Base-by-base conservation (phyloP, 1,140 invertebrate genomes). In the Drosophila takahashii region DNA sequence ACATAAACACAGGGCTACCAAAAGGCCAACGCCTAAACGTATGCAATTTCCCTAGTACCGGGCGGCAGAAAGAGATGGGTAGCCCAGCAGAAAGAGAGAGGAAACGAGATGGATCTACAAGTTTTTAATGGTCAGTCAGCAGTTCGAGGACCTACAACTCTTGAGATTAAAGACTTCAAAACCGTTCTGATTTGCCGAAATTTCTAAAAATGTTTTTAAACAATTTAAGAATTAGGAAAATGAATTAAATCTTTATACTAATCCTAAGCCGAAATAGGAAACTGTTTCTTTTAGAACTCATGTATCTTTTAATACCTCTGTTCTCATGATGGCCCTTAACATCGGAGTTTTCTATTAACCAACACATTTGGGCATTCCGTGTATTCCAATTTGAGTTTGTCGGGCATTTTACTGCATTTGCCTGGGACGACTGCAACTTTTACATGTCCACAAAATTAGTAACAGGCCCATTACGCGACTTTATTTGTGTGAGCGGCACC, bases 381-480 rank as follows among this genome's bases (percentile, higher is more conserved):
- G 44, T 45, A 51, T 74, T 72, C 59, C 48, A 53, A 70, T 71
- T 71, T 57, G 65, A 15, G 64, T 70, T 71, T 57, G 50, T 15
- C 27, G 18, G 36, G 16, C 47, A 54, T 72, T 61, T 72, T 64
- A 62, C 32, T 53, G 58, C 66, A 47, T 37, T 75, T 45, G 22
- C 18, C 18, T 50, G 41, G 41, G 34, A 11, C 26, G 27, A 22
- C n/a, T 41, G 62, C 54, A 53, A 77, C 72, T 58, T 61, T 83
- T 72, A 57, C 57, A 57, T 69, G 59, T 53, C 53, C 71, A 69
- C 54, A 54, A 77, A 87, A 87, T 87, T 89, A 81, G 84, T 83
- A 69, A 79, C 66, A 61, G 75, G 65, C 74, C 76, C 83, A 81
- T 86, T 81, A 76, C 70, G 83, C 69, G 65, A 83, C 79, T 89